Conservation (phyloP, 2,888 invertebrate species). For the Platynereis dumerilii region DNA sequence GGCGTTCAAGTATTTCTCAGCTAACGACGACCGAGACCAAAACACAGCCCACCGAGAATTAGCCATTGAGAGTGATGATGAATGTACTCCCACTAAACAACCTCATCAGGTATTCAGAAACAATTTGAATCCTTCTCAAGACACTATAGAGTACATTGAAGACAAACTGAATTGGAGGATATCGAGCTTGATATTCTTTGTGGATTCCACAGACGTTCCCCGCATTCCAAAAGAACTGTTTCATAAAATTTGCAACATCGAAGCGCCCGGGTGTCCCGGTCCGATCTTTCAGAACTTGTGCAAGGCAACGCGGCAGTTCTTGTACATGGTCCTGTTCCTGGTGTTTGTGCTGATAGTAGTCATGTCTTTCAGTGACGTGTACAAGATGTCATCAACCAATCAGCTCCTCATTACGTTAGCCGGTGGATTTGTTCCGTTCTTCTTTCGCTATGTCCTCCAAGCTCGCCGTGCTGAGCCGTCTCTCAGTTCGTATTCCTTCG, state of each 20-base stretch:
- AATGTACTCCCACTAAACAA: neutral
- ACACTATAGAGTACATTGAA: constrained; percentile 36
- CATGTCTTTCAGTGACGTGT: constrained; percentile 55
- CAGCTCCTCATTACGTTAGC: constrained; percentile 56
- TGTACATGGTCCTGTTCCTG: constrained; percentile 56
- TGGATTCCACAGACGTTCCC: constrained; percentile 48
- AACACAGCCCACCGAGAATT: constrained; percentile 5
- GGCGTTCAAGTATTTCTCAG: constrained; percentile 47
- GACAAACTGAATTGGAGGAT: constrained; percentile 38
- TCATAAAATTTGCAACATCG: constrained; percentile 52
- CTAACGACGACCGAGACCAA: constrained; percentile 25
- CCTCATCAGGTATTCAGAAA: neutral
- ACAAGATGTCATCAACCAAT: constrained; percentile 54
- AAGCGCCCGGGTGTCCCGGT: constrained; percentile 57
- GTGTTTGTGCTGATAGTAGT: constrained; percentile 58
- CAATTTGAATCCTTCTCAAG: neutral
- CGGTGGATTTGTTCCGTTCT: constrained; percentile 57
- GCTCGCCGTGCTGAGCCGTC: constrained; percentile 1
- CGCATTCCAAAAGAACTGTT: constrained; percentile 57
- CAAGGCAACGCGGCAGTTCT: constrained; percentile 53
- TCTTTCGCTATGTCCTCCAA: constrained; percentile 40
- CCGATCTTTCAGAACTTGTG: constrained; percentile 56
- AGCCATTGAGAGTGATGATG: constrained; percentile 4
- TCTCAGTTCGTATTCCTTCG: constrained; percentile 47
- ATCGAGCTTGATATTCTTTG: constrained; percentile 33